phyloP scores from a whole-genome alignment of 2,113 vertebrate species.

The Chionomys nivalis region DNA sequence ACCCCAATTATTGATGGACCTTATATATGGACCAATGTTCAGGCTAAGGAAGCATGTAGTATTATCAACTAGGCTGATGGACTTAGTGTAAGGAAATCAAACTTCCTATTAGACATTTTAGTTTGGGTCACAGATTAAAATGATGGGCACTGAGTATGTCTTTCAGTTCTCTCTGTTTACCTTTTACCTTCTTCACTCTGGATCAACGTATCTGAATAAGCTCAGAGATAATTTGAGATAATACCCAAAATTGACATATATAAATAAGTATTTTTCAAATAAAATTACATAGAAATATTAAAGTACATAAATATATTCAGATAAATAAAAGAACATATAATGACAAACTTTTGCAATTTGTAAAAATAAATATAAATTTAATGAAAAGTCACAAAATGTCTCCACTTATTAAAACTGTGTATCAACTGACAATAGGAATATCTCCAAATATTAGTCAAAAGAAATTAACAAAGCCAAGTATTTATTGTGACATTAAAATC shows the following conservation, averaged over 20 bases:
- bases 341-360: neutral
- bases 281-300: slow-evolving; percentile 15
- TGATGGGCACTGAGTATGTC: neutral
- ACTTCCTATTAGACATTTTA: neutral
- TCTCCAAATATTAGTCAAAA: slow-evolving; percentile 11
- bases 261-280: slow-evolving; percentile 31
- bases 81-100: neutral
- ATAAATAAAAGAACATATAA: neutral
- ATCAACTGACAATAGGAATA: neutral
- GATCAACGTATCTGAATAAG: neutral
- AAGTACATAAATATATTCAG: neutral
- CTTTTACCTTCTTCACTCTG: neutral
- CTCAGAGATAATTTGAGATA: neutral
- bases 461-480: neutral
- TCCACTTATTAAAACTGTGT: neutral
- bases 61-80: neutral
- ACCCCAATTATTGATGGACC: neutral
- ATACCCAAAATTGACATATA: neutral
- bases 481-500: neutral
- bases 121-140: slow-evolving; percentile 9
- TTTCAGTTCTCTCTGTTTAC: neutral
- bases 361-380: neutral
- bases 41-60: neutral
- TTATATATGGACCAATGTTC: neutral
- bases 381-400: slow-evolving; percentile 1